A percentile compares a stretch with the other conserved stretches of the same genome.
Conservation (phyloP, 2,113 vertebrate genomes). For the Microcebus lehilahytsara region DNA sequence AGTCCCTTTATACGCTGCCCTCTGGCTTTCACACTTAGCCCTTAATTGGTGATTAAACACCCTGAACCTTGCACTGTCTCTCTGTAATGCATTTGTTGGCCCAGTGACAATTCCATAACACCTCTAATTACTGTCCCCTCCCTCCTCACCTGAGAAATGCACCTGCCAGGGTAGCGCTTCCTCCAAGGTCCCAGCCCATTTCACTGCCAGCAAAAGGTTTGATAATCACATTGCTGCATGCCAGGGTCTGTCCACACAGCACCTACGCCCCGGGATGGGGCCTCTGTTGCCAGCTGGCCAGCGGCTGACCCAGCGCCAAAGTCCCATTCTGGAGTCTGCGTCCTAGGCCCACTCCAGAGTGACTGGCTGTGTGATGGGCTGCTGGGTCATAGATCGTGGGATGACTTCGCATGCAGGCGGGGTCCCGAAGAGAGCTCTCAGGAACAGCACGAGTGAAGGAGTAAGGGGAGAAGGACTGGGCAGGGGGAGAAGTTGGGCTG, state of each 20-base stretch:
- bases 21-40: neutral
- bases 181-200: neutral
- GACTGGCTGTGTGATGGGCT: neutral
- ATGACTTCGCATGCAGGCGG: accelerated
- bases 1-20: neutral
- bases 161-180: neutral
- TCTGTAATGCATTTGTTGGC: neutral
- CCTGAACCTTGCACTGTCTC: neutral
- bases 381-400: neutral
- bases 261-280: neutral
- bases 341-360: neutral
- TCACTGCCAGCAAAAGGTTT: neutral
- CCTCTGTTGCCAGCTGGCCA: neutral
- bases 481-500: neutral
- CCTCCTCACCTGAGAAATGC: neutral
- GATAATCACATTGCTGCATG: accelerated
- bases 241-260: accelerated
- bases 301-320: neutral
- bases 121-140: neutral
- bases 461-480: accelerated
- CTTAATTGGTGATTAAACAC: conserved; percentile 26
- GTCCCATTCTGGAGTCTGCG: neutral
- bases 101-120: neutral
- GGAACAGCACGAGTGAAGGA: neutral
- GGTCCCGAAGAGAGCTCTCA: neutral